These are phyloP conservation scores for Mythimna loreyi DNA, from an alignment of 2,888 invertebrate species.

Conservation along the genomic window DNA sequence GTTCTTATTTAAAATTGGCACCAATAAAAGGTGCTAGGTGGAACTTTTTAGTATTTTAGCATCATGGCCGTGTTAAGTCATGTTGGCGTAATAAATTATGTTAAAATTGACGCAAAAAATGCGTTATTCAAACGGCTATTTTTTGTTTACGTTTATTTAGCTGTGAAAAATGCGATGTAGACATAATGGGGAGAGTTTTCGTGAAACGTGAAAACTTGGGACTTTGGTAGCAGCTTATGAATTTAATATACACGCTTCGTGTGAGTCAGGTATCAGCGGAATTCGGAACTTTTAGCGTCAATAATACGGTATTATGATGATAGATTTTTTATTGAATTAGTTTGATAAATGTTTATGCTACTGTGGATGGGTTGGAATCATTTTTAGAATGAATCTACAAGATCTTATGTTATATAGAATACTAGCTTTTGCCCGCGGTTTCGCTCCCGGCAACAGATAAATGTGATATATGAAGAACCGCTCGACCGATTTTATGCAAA, in stretches of 20 bases:
- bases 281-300: conserved; percentile 52
- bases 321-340: conserved; percentile 48
- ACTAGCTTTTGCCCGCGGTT: no score
- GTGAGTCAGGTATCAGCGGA: conserved; percentile 48
- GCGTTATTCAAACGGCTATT: conserved; percentile 68
- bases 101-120: conserved; percentile 73
- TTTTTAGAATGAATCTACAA: not conserved
- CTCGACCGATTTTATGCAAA: no score
- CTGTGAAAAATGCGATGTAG: conserved; percentile 61
- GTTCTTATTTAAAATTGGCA: conserved; percentile 49
- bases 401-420: no score
- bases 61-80: conserved; percentile 71
- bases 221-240: conserved; percentile 57
- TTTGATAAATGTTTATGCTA: conserved; percentile 23
- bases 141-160: conserved; percentile 69
- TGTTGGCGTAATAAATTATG: conserved; percentile 78
- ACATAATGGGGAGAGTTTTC: conserved; percentile 56
- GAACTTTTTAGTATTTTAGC: conserved; percentile 68
- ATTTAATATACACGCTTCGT: conserved; percentile 60
- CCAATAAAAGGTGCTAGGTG: conserved; percentile 58
- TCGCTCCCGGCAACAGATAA: no score
- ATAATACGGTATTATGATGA: conserved; percentile 51
- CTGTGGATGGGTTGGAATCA: not conserved
- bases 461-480: no score
- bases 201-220: conserved; percentile 57